A percentile compares a stretch with the other conserved stretches of the same genome.
phyloP scores from a whole-genome alignment of 2,888 invertebrate species.

The Ormyrus labotus region DNA sequence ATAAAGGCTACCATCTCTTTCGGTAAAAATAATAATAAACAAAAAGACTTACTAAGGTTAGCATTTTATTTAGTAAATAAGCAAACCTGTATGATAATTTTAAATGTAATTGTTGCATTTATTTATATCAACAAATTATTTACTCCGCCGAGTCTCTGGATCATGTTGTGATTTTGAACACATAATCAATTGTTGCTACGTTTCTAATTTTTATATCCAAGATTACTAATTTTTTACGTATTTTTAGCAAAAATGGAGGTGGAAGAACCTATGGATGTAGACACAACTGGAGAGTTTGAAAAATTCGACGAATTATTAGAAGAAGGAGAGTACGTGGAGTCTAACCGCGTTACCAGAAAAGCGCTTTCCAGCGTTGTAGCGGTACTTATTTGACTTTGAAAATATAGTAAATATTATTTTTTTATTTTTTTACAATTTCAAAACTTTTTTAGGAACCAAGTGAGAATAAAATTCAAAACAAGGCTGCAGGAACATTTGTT shows the following conservation, averaged over 20 bases:
- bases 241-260: slow-evolving; percentile 70
- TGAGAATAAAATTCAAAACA: slow-evolving; percentile 67
- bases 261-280: slow-evolving; percentile 77
- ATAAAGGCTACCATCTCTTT: slow-evolving; percentile 5
- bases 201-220: background rate
- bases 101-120: background rate
- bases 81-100: background rate
- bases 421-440: background rate
- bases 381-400: slow-evolving; percentile 25
- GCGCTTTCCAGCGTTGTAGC: slow-evolving; percentile 20
- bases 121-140: background rate
- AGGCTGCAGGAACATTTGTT: slow-evolving; percentile 72
- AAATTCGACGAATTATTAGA: slow-evolving; percentile 61
- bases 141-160: background rate
- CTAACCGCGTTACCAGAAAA: slow-evolving; percentile 41
- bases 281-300: slow-evolving; percentile 63
- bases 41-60: slow-evolving; percentile 23
- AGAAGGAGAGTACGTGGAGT: slow-evolving; percentile 56
- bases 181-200: slow-evolving; percentile 19
- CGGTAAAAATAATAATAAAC: slow-evolving; percentile 40
- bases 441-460: slow-evolving; percentile 51
- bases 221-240: background rate
- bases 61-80: background rate
- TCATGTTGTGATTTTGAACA: slow-evolving; percentile 7
- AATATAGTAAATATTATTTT: background rate